Conservation (phyloP, 30 jellyfish, hydroid and myxozoan genomes). For the Turritopsis rubra region DNA sequence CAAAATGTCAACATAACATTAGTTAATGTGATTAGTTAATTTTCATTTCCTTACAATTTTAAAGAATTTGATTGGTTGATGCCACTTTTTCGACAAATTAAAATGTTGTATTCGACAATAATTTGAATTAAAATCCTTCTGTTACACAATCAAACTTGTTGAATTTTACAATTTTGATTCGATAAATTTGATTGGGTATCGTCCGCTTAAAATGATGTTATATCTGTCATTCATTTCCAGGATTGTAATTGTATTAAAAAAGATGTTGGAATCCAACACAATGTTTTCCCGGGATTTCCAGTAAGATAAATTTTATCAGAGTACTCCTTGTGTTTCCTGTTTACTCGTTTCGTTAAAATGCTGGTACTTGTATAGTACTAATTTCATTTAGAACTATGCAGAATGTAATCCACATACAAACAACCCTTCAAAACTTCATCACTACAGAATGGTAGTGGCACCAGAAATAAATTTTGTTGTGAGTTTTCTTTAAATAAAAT, state of each 20-base stretch:
- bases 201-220: too few relatives aligned
- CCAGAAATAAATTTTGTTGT: slow-evolving; percentile 38
- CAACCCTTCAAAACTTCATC: slow-evolving; percentile 19
- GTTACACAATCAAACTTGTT: too few relatives aligned
- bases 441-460: slow-evolving; percentile 21
- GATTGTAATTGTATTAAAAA: slow-evolving; percentile 7
- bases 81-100: too few relatives aligned
- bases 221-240: not conserved
- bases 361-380: not conserved
- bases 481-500: not conserved
- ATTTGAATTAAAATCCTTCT: too few relatives aligned
- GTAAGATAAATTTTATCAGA: not conserved
- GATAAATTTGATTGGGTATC: too few relatives aligned
- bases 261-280: slow-evolving; percentile 20
- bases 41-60: too few relatives aligned
- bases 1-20: too few relatives aligned
- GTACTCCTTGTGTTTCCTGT: slow-evolving; percentile 5
- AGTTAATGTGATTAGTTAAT: too few relatives aligned
- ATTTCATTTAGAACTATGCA: not conserved
- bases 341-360: not conserved
- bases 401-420: slow-evolving; percentile 15
- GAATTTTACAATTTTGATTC: too few relatives aligned
- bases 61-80: too few relatives aligned
- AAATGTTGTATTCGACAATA: too few relatives aligned
- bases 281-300: slow-evolving; percentile 15